phyloP scores from a whole-genome alignment of 2,888 invertebrate species.

The Acleris laterana region DNA sequence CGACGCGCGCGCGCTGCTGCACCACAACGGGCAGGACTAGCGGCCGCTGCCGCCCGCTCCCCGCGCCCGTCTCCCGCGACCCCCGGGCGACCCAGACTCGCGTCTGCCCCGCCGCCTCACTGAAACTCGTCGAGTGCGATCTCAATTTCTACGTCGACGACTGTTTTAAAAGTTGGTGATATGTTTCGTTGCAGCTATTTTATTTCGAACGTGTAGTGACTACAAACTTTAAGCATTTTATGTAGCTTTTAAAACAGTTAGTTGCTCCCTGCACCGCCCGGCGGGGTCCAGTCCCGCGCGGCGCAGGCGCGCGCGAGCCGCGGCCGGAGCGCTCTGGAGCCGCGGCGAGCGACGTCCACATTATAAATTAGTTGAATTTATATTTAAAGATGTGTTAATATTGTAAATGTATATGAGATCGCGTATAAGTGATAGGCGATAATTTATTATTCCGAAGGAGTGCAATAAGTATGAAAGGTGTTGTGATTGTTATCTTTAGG shows the following conservation, averaged over 20 bases:
- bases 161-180: slow-evolving; percentile 35
- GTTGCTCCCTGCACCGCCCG: slow-evolving; percentile 4
- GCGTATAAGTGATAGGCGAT: slow-evolving; percentile 75
- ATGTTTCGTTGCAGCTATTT: slow-evolving; percentile 34
- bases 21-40: slow-evolving; percentile 93
- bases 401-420: slow-evolving; percentile 81
- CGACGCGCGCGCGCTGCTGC: slow-evolving; percentile 87
- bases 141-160: slow-evolving; percentile 4
- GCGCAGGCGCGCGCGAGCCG: not conserved
- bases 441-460: slow-evolving; percentile 79
- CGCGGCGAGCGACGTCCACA: slow-evolving; percentile 64
- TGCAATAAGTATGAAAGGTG: slow-evolving; percentile 82
- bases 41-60: slow-evolving; percentile 20
- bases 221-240: slow-evolving; percentile 22
- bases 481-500: slow-evolving; percentile 80
- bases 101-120: slow-evolving; percentile 19
- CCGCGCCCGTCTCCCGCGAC: not conserved
- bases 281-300: slow-evolving; percentile 4
- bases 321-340: slow-evolving; percentile 5
- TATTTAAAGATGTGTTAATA: slow-evolving; percentile 82
- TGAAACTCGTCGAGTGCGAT: slow-evolving; percentile 8
- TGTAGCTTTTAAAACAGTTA: slow-evolving; percentile 31
- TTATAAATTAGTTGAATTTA: slow-evolving; percentile 79
- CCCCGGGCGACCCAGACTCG: slow-evolving; percentile 36
- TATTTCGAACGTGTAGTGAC: slow-evolving; percentile 17